Evolutionary conservation across 1,140 invertebrate genomes (phyloP), one percentile per base, ranked within the genome.

Genomic region (Babylonia areolata): DNA sequence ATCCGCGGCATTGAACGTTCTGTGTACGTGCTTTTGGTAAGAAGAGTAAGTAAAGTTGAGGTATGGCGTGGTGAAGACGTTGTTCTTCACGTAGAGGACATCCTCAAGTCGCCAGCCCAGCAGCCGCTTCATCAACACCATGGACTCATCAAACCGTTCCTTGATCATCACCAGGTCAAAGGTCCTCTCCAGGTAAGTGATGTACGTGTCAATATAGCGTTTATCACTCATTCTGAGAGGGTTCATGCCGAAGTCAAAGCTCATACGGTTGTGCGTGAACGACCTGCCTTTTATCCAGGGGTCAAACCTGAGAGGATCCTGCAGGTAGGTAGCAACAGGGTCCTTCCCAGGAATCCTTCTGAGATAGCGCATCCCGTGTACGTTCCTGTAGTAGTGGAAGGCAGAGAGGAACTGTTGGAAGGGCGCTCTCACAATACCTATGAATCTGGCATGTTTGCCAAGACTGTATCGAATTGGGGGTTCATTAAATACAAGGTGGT

Each of bases 121-220:
- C 6, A 94, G 86, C 79, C 95, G 89, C 23, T 90, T 90, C 78
- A 95, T 86, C 11, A 95, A 88, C 69, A 95, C 91, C 58, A 95
- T 88, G 3, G 95, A 95, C 85, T 95, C 95, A 80, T 95, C 95
- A 89, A 95, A 94, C 58, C 93, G 89, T 86, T 95, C 95, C 2
- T 94, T 90, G 12, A 95, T 92, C 93, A 95, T 92, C 35, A 95
- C 93, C 15, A 95, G 91, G 86, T 95, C 91, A 88, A 95, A 95
- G 20, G 93, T 87, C 9, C 83, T 77, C 15, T 95, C 94, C 3
- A 95, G 82, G 3, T 79, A 37, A 12, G 71, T 71, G 2, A 89
- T 23, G 33, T 86, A 89, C 28, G 73, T 75, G 11, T 75, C 3
- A 3, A 87, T 58, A 6, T 23, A 31, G 6, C 31, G 9, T 1